Evolutionary conservation across 2,113 vertebrate species (phyloP).

Genomic region (Sapajus apella): DNA sequence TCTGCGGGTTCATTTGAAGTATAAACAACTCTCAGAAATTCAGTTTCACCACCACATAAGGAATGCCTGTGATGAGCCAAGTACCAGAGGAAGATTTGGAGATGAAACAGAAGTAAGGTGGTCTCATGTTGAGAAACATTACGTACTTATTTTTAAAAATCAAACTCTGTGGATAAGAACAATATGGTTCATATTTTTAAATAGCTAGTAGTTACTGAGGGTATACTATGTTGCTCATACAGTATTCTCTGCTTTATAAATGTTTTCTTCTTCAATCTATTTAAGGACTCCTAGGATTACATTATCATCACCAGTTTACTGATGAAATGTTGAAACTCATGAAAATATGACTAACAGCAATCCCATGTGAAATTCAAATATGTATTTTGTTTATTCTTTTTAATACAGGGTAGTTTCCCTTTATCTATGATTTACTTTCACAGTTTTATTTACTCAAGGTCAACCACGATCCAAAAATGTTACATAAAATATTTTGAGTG

Average conservation of each 20-base stretch:
- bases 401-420: neutral
- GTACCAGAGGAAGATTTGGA: neutral
- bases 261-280: neutral
- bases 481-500: neutral
- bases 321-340: neutral
- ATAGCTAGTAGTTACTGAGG: neutral
- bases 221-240: neutral
- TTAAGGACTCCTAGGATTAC: neutral
- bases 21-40: slow-evolving; percentile 53
- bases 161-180: neutral
- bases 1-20: slow-evolving; percentile 30
- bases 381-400: neutral
- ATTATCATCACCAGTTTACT: neutral
- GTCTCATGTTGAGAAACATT: neutral
- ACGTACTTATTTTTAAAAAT: neutral
- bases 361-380: neutral
- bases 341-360: neutral
- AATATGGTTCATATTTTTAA: neutral
- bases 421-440: neutral
- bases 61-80: neutral
- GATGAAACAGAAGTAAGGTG: neutral
- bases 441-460: neutral
- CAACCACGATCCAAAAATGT: neutral
- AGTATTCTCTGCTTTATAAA: neutral
- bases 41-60: neutral